Conservation (phyloP, 1,140 invertebrate genomes). For the Zaprionus africanus region DNA sequence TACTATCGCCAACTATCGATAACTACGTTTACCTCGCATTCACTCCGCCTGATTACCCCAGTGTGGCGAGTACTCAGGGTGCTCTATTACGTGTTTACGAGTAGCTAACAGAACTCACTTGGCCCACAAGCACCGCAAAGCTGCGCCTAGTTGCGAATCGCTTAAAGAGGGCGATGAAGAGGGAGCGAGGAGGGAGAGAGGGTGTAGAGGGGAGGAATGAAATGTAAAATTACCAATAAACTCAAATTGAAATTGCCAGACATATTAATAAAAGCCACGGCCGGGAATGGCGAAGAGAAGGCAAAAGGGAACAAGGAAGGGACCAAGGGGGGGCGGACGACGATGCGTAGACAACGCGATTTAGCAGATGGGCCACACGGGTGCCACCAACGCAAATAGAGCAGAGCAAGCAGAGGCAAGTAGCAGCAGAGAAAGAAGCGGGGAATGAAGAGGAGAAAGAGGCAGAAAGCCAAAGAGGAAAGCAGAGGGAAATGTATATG, state of each 20-base stretch:
- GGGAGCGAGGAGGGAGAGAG: neutral
- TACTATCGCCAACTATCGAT: constrained; percentile 22
- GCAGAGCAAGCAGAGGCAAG: constrained; percentile 18
- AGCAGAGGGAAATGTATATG: constrained; percentile 13
- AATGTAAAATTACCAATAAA: constrained; percentile 83
- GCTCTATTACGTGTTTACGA: constrained; percentile 24
- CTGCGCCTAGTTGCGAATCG: constrained; percentile 32
- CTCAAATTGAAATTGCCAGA: constrained; percentile 83
- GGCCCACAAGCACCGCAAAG: constrained; percentile 15
- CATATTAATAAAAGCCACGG: constrained; percentile 77
- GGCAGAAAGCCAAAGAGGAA: constrained; percentile 7
- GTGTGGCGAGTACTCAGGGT: neutral
- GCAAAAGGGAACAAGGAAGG: neutral
- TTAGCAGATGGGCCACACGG: constrained; percentile 59
- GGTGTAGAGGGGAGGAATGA: constrained; percentile 24
- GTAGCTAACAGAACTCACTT: neutral
- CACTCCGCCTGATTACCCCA: constrained; percentile 9
- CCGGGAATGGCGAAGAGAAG: neutral
- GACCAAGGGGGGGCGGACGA: neutral
- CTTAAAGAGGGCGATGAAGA: neutral
- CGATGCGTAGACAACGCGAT: constrained; percentile 59
- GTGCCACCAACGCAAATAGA: constrained; percentile 52
- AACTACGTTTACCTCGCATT: neutral
- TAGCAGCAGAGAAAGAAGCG: constrained; percentile 8
- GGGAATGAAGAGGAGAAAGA: constrained; percentile 1